Evolutionary conservation across 2,797 vertebrate species (phyloP).

Genomic region (Urocyon cinereoargenteus): DNA sequence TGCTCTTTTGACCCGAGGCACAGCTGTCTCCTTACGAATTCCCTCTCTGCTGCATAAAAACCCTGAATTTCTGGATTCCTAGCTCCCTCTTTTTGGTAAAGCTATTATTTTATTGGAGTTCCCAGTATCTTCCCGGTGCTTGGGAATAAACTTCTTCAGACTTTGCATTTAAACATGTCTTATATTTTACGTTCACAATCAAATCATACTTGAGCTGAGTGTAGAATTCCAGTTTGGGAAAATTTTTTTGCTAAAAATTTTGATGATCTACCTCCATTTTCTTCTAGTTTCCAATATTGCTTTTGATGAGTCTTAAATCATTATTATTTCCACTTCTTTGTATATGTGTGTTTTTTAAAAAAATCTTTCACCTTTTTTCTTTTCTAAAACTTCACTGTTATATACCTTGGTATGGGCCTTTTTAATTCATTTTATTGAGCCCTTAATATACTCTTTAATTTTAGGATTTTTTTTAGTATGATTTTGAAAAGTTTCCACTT

Average conservation of each 20-base stretch:
- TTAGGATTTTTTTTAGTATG: background rate
- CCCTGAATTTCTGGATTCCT: background rate
- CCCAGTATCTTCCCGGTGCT: background rate
- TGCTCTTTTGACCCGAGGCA: background rate
- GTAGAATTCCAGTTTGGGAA: background rate
- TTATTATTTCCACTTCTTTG: background rate
- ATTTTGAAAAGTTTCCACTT: background rate
- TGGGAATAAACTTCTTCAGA: background rate
- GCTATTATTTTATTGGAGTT: background rate
- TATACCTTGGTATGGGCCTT: background rate
- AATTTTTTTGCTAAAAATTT: background rate
- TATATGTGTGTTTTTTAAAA: background rate
- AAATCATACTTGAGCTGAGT: background rate
- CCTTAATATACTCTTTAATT: background rate
- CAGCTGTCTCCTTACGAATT: background rate
- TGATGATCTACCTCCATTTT: background rate
- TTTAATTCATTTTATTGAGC: background rate
- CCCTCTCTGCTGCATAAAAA: background rate
- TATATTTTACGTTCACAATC: background rate
- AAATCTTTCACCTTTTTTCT: background rate
- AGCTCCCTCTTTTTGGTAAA: background rate
- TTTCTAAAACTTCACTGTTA: background rate
- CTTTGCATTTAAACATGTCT: background rate
- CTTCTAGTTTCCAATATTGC: background rate
- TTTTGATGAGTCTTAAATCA: background rate